phyloP scores from a whole-genome alignment of 2,113 vertebrate genomes.

The Cromileptes altivelis region DNA sequence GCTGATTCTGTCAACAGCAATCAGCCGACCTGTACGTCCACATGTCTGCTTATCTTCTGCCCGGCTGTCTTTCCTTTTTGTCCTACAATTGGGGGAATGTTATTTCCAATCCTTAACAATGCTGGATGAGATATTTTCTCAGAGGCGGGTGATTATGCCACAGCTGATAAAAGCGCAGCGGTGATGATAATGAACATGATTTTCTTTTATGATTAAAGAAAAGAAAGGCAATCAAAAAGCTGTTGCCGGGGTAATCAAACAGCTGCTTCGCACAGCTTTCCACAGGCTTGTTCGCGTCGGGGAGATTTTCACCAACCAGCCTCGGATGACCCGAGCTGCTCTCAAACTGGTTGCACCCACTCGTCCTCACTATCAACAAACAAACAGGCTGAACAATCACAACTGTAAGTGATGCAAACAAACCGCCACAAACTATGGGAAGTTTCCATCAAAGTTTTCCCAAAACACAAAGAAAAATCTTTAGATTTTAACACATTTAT shows the following conservation, averaged over 20 bases:
- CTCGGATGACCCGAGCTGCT: background rate
- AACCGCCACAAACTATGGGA: background rate
- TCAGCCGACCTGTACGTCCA: constrained; percentile 46
- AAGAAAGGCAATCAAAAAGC: constrained; percentile 40
- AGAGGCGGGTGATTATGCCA: constrained; percentile 29
- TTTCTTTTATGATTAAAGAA: constrained; percentile 45
- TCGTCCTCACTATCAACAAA: constrained; percentile 48
- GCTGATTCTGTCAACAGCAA: constrained; percentile 53
- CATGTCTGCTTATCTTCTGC: constrained; percentile 10
- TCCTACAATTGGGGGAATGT: background rate
- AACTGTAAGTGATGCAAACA: constrained; percentile 41
- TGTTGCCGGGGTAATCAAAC: constrained; percentile 27
- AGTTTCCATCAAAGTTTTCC: background rate
- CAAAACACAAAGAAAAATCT: background rate
- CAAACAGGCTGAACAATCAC: constrained; percentile 52
- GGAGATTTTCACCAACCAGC: constrained; percentile 12
- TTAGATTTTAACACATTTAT: background rate
- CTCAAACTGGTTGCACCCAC: constrained; percentile 10
- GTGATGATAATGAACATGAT: constrained; percentile 48
- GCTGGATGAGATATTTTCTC: constrained; percentile 23
- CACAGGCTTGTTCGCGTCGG: background rate
- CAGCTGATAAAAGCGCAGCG: constrained; percentile 29
- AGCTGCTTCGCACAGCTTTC: constrained; percentile 42
- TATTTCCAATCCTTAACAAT: constrained; percentile 25
- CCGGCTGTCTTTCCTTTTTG: background rate